Percentiles rank a stretch among this genome's conserved stretches.
Evolutionary conservation across 2,797 vertebrate genomes (phyloP).

Genomic region (Muscicapa striata): DNA sequence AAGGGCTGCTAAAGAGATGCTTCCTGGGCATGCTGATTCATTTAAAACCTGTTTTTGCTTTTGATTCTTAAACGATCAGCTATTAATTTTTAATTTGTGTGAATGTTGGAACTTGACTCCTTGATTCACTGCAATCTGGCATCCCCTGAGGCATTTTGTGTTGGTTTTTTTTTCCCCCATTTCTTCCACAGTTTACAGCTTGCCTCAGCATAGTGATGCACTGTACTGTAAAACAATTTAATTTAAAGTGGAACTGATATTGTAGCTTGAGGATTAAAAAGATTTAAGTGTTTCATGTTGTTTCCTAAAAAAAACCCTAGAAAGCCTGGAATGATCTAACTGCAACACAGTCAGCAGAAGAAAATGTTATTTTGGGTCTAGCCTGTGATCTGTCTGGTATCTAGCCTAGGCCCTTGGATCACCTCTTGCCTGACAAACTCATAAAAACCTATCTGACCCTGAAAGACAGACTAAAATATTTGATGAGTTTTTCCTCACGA

Average conservation of each 20-base stretch:
- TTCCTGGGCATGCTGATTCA: not conserved
- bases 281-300: not conserved
- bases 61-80: not conserved
- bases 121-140: not conserved
- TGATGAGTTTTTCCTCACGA: not conserved
- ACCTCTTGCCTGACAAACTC: not conserved
- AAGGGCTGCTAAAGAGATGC: not conserved
- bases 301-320: not conserved
- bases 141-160: not conserved
- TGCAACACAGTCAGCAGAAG: not conserved
- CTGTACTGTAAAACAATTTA: not conserved
- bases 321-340: not conserved
- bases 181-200: not conserved
- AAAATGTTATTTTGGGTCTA: not conserved
- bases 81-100: conserved; percentile 9
- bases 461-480: not conserved
- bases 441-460: not conserved
- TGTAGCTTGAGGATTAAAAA: not conserved
- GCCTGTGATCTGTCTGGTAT: not conserved
- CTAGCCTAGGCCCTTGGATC: not conserved
- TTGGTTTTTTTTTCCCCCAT: accelerated
- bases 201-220: not conserved
- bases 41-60: not conserved
- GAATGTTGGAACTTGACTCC: not conserved
- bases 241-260: not conserved